These are phyloP conservation scores for Pseudorhombus dupliciocellatus DNA, from an alignment of 2,113 vertebrate genomes.

Conservation along the genomic window DNA sequence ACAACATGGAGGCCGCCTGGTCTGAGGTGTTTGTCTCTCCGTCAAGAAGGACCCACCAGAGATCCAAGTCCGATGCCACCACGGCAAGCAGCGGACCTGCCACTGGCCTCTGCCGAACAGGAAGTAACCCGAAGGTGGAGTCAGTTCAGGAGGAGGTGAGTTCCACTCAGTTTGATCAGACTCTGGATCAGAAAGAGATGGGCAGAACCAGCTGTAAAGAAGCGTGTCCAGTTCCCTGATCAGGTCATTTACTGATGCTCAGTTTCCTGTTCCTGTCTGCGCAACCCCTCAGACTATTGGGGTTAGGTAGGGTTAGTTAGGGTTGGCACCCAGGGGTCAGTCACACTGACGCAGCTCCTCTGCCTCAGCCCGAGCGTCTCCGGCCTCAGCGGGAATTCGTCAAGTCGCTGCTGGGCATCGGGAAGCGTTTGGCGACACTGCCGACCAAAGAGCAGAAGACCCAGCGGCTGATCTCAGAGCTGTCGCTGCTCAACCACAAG, in stretches of 20 bases:
- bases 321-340: too few relatives aligned
- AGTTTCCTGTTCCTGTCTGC: too few relatives aligned
- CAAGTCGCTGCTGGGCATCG: slow-evolving; percentile 92
- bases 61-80: slow-evolving; percentile 95
- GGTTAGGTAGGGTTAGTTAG: too few relatives aligned
- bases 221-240: too few relatives aligned
- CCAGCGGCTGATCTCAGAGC: slow-evolving; percentile 90
- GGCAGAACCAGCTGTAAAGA: too few relatives aligned
- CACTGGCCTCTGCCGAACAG: slow-evolving; percentile 88
- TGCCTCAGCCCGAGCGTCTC: slow-evolving; percentile 85
- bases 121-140: slow-evolving; percentile 96
- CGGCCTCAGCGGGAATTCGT: slow-evolving; percentile 94
- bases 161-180: background rate
- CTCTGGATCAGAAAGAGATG: too few relatives aligned
- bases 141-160: slow-evolving; percentile 89
- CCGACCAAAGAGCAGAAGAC: slow-evolving; percentile 98
- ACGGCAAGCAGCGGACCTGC: slow-evolving; percentile 79
- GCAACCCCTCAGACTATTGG: too few relatives aligned
- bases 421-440: slow-evolving; percentile 90
- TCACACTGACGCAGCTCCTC: background rate
- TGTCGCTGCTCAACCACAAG: slow-evolving; percentile 93
- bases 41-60: slow-evolving; percentile 93
- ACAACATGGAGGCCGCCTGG: slow-evolving; percentile 20
- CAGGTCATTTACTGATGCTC: too few relatives aligned
- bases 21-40: slow-evolving; percentile 83